Base-by-base conservation (phyloP, 2,888 invertebrate species). In the Spisula subtruncata region DNA sequence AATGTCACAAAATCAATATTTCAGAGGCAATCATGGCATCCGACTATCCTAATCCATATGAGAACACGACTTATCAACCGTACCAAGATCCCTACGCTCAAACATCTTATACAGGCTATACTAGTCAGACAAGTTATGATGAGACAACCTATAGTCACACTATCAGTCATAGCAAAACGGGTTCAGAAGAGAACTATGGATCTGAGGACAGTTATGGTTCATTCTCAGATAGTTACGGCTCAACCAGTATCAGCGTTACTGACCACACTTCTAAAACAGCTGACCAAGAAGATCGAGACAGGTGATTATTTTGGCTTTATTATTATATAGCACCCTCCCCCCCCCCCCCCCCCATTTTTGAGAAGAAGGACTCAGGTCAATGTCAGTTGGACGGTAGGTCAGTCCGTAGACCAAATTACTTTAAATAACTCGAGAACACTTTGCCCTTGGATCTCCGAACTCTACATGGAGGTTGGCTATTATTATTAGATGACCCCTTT, bases 41-140 rank as follows among this genome's bases (percentile, higher is more conserved):
- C 46, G 90, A 89, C 79, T 89, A 91, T 60, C 91, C 91, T 46
- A 92, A 92, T 41, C 91, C 91, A 25, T 91, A 91, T 84, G 89
- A 89, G 51, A 88, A 83, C 35, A 84, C 89, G n/a, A 82, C 81
- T 6, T 90, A 88, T 46, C n/a, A 71, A 20, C 66, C 54, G 16
- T 90, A 90, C 48, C 87, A 89, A 48, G 89, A 92, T 66, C 92
- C 90, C 1, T 92, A 90, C 14, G 32, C 35, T 75, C 32, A 79
- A 5, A 41, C 81, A 32, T 20, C 80, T 25, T 83, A 86, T 60
- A 81, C 84, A 16, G 25, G 32, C 14, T 81, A 84, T 75, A 56
- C 18, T 1, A 41, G 41, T 41, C 82, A 60, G 16, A 18, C 20
- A 1, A 87, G 79, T 54, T 46, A 48, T 51, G 75, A 81, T 18